Conservation (phyloP, 2,797 vertebrate species). For the Etheostoma perlongum region DNA sequence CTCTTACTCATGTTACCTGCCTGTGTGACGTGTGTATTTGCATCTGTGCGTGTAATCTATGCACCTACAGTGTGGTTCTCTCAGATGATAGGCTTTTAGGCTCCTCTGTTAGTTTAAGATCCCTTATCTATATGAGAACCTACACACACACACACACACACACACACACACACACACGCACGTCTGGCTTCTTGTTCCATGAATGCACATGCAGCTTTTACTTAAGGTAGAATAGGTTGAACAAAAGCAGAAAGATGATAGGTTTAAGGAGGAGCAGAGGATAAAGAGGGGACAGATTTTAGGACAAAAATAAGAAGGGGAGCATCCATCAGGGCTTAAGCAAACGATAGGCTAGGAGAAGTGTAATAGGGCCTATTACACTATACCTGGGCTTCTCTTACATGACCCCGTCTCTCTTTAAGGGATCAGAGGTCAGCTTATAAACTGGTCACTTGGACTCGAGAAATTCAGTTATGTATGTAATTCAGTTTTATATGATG, state of each 20-base stretch:
- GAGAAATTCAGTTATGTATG: neutral
- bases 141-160: conserved; percentile 30
- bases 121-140: conserved; percentile 62
- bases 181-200: conserved; percentile 3
- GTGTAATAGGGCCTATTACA: conserved; percentile 36
- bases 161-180: neutral
- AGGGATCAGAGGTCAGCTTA: conserved; percentile 1
- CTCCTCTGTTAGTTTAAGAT: conserved; percentile 75
- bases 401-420: neutral
- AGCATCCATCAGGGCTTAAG: conserved; percentile 11
- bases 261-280: conserved; percentile 12
- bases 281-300: conserved; percentile 23
- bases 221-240: conserved; percentile 18
- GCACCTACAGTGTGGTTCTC: conserved; percentile 48
- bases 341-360: neutral
- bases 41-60: conserved; percentile 41
- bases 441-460: neutral
- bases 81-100: conserved; percentile 26
- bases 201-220: conserved; percentile 33
- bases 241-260: conserved; percentile 48
- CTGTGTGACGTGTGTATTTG: neutral
- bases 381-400: conserved; percentile 8
- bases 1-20: conserved; percentile 10
- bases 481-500: neutral
- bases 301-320: conserved; percentile 18